Conservation (phyloP, 1,140 invertebrate genomes). For the Euura lappo region DNA sequence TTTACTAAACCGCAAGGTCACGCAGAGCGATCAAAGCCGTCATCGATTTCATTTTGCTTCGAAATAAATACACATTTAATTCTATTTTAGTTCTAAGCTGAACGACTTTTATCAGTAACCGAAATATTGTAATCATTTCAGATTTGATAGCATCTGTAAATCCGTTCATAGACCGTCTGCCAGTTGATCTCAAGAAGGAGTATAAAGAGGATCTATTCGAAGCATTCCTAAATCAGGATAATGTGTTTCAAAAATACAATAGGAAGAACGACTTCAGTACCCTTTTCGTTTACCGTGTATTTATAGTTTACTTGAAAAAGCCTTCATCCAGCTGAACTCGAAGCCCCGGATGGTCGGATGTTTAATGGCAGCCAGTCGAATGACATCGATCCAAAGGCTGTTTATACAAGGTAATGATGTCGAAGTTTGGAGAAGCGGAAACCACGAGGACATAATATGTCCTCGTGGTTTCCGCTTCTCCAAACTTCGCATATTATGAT, state of each 20-base stretch:
- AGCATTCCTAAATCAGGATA: conserved; percentile 58
- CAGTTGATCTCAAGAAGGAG: conserved; percentile 60
- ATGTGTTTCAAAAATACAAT: conserved; percentile 47
- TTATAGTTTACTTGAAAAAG: conserved; percentile 52
- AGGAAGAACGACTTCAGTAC: conserved; percentile 46
- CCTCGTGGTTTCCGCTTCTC: too few species aligned
- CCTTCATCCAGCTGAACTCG: conserved; percentile 22
- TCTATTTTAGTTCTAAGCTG: too few species aligned
- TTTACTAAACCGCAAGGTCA: conserved; percentile 12
- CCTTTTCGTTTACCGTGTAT: conserved; percentile 49
- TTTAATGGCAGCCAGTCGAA: too few species aligned
- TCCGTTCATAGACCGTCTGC: conserved; percentile 71
- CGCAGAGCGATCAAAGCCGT: too few species aligned
- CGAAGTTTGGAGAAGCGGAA: too few species aligned
- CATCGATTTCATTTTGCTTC: not conserved
- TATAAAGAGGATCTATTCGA: conserved; percentile 67
- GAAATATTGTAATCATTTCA: conserved; percentile 42
- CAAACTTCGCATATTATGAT: too few species aligned
- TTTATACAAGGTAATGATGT: too few species aligned
- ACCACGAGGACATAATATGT: too few species aligned
- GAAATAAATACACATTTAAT: not conserved
- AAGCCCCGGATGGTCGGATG: too few species aligned
- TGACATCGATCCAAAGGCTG: too few species aligned
- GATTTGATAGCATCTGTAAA: conserved; percentile 72
- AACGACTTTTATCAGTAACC: not conserved